Conservation (phyloP, 1,140 invertebrate genomes). For the Caenorhabditis brenneri region DNA sequence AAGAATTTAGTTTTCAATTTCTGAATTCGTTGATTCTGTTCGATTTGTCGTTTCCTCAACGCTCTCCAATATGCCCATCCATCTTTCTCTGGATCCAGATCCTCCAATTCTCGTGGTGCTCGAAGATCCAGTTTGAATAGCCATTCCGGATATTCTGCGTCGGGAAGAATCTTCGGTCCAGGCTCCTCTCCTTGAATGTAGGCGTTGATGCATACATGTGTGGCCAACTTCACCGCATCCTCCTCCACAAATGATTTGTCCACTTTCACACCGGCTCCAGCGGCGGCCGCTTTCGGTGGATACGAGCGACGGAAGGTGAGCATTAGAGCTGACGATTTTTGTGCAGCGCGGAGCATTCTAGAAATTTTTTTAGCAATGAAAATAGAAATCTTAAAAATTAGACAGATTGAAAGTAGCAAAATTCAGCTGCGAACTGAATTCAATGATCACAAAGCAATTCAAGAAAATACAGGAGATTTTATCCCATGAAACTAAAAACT, state of each 20-base stretch:
- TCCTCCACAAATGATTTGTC: constrained; percentile 57
- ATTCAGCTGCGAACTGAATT: neutral
- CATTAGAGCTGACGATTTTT: neutral
- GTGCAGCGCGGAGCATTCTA: neutral
- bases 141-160: constrained; percentile 57
- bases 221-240: constrained; percentile 51
- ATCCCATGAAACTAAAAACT: neutral
- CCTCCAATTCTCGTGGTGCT: constrained; percentile 49
- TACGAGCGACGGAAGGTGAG: neutral
- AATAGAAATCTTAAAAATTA: neutral
- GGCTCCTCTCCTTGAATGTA: constrained; percentile 58
- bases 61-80: constrained; percentile 58
- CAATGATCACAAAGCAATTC: too few species aligned
- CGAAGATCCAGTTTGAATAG: constrained; percentile 54
- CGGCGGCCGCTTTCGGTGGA: constrained; percentile 43
- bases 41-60: constrained; percentile 52
- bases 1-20: constrained; percentile 56
- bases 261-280: constrained; percentile 48
- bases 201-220: constrained; percentile 55
- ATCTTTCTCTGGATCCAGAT: constrained; percentile 55
- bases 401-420: too few species aligned
- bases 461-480: too few species aligned
- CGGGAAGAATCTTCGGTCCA: constrained; percentile 53
- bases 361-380: too few species aligned
- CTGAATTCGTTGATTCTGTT: constrained; percentile 53